phyloP scores from a whole-genome alignment of 1,140 invertebrate species.

The Charaxes varanes region DNA sequence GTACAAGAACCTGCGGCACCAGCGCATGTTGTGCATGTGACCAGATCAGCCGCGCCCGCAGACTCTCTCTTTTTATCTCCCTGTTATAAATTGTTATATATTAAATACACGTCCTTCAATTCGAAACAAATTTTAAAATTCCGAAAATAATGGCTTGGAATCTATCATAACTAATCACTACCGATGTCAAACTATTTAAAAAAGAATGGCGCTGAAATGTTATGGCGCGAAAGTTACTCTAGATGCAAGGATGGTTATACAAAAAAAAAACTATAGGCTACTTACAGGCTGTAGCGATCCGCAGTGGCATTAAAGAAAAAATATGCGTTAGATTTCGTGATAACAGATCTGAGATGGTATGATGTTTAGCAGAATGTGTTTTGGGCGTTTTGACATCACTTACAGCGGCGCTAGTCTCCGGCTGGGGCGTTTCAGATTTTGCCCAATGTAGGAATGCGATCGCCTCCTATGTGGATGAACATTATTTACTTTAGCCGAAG shows the following conservation, averaged over 20 bases:
- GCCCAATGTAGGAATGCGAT: conserved; percentile 64
- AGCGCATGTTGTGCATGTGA: conserved; percentile 86
- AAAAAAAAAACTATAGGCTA: conserved; percentile 34
- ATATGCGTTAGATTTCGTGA: conserved; percentile 68
- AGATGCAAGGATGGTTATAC: conserved; percentile 9
- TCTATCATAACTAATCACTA: conserved; percentile 3
- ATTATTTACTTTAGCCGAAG: conserved; percentile 50
- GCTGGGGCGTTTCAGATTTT: conserved; percentile 57
- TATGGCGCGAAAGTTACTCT: conserved; percentile 2
- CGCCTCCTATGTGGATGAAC: conserved; percentile 65
- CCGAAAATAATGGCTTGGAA: background rate
- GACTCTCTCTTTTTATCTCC: conserved; percentile 87
- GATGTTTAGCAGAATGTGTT: conserved; percentile 47
- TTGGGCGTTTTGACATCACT: conserved; percentile 61
- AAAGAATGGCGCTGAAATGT: conserved; percentile 6
- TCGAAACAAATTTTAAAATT: background rate
- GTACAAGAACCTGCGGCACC: conserved; percentile 85
- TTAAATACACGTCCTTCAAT: conserved; percentile 4
- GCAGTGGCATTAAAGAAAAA: conserved; percentile 66
- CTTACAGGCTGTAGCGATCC: conserved; percentile 68
- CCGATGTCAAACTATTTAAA: conserved; percentile 1
- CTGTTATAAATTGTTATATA: conserved; percentile 57
- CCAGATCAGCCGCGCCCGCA: conserved; percentile 83
- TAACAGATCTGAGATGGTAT: conserved; percentile 54
- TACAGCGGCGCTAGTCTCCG: conserved; percentile 67